Conservation (phyloP, 1,140 invertebrate genomes). For the Homarus americanus region DNA sequence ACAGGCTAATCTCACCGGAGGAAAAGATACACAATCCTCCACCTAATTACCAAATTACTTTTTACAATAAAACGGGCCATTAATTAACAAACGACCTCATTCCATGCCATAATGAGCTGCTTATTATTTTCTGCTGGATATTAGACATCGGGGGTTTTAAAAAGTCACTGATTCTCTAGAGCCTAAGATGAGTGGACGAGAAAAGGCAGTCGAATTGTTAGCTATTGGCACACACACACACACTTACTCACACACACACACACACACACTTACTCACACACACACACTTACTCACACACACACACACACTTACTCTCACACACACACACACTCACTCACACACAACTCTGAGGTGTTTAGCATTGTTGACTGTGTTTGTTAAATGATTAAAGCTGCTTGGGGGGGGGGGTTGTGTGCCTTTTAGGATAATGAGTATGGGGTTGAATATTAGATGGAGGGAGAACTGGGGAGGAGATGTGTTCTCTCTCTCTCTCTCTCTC, state of each 20-base stretch:
- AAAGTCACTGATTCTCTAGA: too few species aligned
- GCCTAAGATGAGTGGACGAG: too few species aligned
- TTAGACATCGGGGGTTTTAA: neutral
- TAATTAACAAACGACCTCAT: constrained; percentile 21
- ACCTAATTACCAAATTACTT: constrained; percentile 34
- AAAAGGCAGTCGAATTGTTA: too few species aligned
- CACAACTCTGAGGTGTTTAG: too few species aligned
- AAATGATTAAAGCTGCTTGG: neutral
- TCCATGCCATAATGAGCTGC: neutral
- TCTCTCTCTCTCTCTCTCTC: neutral
- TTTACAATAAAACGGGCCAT: constrained; percentile 22
- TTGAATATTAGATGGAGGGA: neutral
- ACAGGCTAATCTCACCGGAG: constrained; percentile 10
- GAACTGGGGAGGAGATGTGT: neutral
- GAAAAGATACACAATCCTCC: constrained; percentile 17
- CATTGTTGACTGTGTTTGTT: neutral
- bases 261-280: too few species aligned
- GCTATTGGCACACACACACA: too few species aligned
- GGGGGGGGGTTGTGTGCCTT: too few species aligned
- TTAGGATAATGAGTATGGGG: neutral
- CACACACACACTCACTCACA: too few species aligned
- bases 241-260: too few species aligned
- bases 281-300: too few species aligned
- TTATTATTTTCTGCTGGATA: neutral
- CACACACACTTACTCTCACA: too few species aligned